phyloP scores from a whole-genome alignment of 2,797 vertebrate genomes.

The Sardinella longiceps region DNA sequence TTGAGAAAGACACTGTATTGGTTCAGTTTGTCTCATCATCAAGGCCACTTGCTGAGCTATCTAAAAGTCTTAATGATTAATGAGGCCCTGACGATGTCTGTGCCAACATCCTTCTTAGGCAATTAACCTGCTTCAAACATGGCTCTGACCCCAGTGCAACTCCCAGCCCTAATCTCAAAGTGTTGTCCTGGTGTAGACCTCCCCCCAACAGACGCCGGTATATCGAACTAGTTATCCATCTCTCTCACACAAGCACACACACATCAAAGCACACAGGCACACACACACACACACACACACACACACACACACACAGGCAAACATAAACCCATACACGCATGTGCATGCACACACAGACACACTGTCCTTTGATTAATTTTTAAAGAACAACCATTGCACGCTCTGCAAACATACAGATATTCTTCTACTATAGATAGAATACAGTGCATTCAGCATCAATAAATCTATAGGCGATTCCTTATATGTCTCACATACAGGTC shows the following conservation, averaged over 20 bases:
- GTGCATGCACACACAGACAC: not conserved
- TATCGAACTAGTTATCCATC: not conserved
- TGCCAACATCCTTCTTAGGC: conserved; percentile 30
- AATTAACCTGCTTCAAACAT: conserved; percentile 34
- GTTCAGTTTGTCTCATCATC: not conserved
- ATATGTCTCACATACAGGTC: conserved; percentile 23
- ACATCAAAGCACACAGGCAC: not conserved
- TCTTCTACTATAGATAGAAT: not conserved
- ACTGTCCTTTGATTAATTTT: not conserved
- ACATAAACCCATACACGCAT: conserved; percentile 7
- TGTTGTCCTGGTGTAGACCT: not conserved
- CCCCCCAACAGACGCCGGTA: not conserved
- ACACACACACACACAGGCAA: conserved; percentile 16
- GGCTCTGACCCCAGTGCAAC: conserved; percentile 14
- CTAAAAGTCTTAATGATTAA: conserved; percentile 30
- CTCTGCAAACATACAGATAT: not conserved
- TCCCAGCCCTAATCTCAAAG: conserved; percentile 8
- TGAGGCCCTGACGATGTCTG: not conserved
- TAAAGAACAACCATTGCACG: not conserved
- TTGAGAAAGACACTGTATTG: conserved; percentile 15
- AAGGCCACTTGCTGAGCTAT: conserved; percentile 23
- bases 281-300: not conserved
- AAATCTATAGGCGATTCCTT: not conserved
- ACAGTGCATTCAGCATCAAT: not conserved
- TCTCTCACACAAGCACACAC: not conserved